phyloP scores from a whole-genome alignment of 2,113 vertebrate genomes.

The Passer montanus region DNA sequence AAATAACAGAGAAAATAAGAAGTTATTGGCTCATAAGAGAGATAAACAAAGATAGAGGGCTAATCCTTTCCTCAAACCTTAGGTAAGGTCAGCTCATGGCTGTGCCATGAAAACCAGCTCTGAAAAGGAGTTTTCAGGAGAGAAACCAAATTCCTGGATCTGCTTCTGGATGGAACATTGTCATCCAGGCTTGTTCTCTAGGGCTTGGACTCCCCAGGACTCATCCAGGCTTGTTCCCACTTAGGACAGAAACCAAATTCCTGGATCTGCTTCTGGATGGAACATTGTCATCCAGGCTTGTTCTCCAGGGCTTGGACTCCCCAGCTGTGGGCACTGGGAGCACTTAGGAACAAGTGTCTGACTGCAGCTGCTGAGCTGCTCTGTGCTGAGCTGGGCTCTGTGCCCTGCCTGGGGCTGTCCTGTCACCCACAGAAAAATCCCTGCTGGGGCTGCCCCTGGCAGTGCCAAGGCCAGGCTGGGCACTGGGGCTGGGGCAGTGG shows the following conservation, averaged over 20 bases:
- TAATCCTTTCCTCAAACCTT: not conserved
- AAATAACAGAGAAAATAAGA: not conserved
- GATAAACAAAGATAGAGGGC: not conserved
- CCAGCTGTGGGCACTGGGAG: not conserved
- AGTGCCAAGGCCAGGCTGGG: not conserved
- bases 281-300: not conserved
- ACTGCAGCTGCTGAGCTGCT: not conserved
- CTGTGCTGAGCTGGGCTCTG: not conserved
- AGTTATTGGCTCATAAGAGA: not conserved
- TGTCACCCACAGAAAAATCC: fast-evolving
- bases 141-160: not conserved
- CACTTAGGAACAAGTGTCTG: fast-evolving
- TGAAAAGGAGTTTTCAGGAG: not conserved
- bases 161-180: not conserved
- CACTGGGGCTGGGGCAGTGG: not conserved
- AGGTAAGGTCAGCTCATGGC: not conserved
- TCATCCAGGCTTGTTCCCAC: no score
- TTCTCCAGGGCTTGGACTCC: not conserved
- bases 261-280: not conserved
- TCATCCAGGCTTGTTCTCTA: not conserved
- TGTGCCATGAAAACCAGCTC: not conserved
- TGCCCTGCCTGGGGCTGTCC: not conserved
- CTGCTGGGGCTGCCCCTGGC: not conserved
- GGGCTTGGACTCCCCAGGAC: not conserved
- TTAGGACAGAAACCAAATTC: not conserved